Evolutionary conservation across 2,797 vertebrate genomes (phyloP), one percentile per base, ranked within the genome.

Genomic region (Morus bassanus): DNA sequence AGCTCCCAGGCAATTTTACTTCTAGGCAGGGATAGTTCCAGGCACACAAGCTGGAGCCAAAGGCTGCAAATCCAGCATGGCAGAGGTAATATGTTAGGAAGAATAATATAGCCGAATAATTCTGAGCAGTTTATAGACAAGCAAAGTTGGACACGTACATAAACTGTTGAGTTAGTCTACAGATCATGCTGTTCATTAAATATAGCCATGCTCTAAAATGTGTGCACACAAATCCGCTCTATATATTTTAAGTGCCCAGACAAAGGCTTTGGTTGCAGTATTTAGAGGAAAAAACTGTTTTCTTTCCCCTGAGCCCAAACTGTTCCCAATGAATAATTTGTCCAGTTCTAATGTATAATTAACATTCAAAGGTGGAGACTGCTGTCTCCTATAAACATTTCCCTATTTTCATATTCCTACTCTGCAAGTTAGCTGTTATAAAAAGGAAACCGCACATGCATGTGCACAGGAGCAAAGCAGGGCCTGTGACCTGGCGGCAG

Each of bases 261-360:
- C 81, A 89, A 94, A 94, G 80, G 64, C 88, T 89, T 85, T 64
- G 79, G 60, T 88, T 80, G 91, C 89, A 88, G 68, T 70, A 91
- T 87, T 94, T 91, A 81, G 68, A 95, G 85, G 85, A 88, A 67
- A 95, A 92, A 91, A 92, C 48, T 64, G 50, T 94, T 74, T 77
- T 88, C 54, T 83, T 90, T 91, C 91, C 79, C 85, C 76, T 68
- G 43, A 88, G 85, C 43, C 81, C 95, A 93, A 89, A 94, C 91
- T 95, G 91, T 90, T 95, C 84, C 92, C 17, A 1, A 92, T 80
- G 84, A 95, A 93, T 95, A 90, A 90, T 90, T 95, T 92, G 90
- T 93, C 95, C 84, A 46, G 81, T 89, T 94, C 90, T 92, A 87
- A 79, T 92, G 80, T 85, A 93, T 80, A 89, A 94, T 89, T 86